Conservation (phyloP, 2,113 vertebrate genomes). For the Fregetta grallaria region DNA sequence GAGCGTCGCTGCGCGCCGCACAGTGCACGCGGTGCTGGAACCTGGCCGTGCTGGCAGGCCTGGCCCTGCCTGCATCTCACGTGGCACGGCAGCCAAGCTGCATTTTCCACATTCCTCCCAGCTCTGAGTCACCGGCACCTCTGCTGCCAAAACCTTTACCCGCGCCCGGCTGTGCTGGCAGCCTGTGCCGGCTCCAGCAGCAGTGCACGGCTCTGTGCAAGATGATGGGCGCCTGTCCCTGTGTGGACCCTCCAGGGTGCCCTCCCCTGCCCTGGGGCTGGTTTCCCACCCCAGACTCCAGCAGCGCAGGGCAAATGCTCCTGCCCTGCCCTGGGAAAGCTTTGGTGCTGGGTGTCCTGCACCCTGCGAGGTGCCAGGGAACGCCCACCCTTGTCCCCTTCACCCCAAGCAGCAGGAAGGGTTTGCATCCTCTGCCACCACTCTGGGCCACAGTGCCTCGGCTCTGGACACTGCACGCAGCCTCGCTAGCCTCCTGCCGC, state of each 20-base stretch:
- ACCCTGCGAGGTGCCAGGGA: accelerated
- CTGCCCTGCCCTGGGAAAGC: background rate
- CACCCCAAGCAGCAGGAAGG: background rate
- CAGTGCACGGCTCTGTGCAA: accelerated
- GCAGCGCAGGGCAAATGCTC: accelerated
- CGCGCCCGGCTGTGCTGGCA: background rate
- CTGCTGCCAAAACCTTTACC: constrained; percentile 3
- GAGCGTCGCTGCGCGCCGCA: background rate
- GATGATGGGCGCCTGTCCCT: accelerated
- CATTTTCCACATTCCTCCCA: constrained; percentile 55
- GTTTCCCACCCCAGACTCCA: background rate
- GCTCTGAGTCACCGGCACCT: background rate
- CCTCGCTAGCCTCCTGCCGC: background rate
- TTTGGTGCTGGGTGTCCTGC: background rate
- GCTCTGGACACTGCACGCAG: background rate
- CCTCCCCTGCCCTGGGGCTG: background rate
- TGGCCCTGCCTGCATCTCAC: constrained; percentile 42
- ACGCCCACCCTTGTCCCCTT: background rate
- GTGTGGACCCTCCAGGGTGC: accelerated
- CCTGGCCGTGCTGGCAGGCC: background rate
- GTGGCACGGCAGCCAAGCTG: background rate
- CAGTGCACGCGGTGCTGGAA: background rate
- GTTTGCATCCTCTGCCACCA: background rate
- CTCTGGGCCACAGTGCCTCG: accelerated
- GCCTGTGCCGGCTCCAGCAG: background rate